A percentile compares a stretch with the other conserved stretches of the same genome.
These are phyloP conservation scores for Hirudo medicinalis DNA, from an alignment of 1,140 invertebrate genomes.

Conservation along the genomic window DNA sequence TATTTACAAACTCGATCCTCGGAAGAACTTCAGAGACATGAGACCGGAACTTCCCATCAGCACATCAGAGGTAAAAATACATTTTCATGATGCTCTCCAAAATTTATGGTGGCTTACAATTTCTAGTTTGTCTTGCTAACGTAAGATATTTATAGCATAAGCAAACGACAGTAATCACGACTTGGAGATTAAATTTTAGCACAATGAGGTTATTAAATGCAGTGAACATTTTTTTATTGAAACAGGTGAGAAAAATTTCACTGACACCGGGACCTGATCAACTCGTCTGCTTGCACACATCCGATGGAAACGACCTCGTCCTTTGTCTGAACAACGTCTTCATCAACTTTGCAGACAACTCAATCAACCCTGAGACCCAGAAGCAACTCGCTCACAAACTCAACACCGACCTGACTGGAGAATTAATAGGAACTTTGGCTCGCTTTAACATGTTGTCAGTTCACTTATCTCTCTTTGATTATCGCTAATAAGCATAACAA, in stretches of 20 bases:
- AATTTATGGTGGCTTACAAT: too few species aligned
- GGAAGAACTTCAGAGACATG: slow-evolving; percentile 65
- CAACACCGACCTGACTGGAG: neutral
- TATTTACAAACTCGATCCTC: slow-evolving; percentile 76
- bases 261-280: slow-evolving; percentile 72
- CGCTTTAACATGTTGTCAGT: neutral
- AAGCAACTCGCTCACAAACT: neutral
- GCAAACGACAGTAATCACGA: too few species aligned
- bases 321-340: slow-evolving; percentile 48
- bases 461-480: neutral
- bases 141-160: too few species aligned
- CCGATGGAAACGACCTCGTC: slow-evolving; percentile 76
- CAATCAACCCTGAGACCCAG: neutral
- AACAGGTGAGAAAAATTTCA: slow-evolving; percentile 61
- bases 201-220: neutral
- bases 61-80: neutral
- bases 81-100: too few species aligned
- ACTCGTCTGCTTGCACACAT: slow-evolving; percentile 73
- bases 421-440: neutral
- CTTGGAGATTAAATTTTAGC: too few species aligned
- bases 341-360: neutral
- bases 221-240: neutral
- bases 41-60: slow-evolving; percentile 63
- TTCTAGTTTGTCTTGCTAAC: too few species aligned
- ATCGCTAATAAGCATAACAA: too few species aligned